phyloP scores from a whole-genome alignment of 2,888 invertebrate species.

The Chromoteleia sp. region DNA sequence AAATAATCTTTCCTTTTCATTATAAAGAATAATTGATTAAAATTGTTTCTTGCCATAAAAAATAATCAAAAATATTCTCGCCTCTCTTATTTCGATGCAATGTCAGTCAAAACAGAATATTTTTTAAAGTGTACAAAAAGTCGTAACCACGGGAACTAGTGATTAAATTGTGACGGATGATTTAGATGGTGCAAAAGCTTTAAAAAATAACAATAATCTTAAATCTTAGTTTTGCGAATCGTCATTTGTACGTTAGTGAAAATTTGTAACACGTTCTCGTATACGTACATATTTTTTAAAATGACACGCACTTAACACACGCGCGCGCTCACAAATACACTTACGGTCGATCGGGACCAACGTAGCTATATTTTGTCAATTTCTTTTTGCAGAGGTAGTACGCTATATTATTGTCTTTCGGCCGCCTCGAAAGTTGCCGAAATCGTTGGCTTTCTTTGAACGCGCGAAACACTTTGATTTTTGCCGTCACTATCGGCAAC shows the following conservation, averaged over 20 bases:
- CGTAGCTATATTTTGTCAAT: constrained; percentile 62
- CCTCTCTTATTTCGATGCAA: constrained; percentile 27
- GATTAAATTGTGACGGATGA: constrained; percentile 10
- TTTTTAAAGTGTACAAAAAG: constrained; percentile 57
- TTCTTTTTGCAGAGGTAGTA: constrained; percentile 70
- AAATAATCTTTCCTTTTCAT: too few relatives aligned
- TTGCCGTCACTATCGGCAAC: too few relatives aligned
- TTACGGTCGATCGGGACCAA: constrained; percentile 55
- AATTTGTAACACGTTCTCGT: constrained; percentile 40
- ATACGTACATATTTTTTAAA: constrained; percentile 50
- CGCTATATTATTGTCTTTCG: constrained; percentile 67
- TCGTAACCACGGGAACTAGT: constrained; percentile 3
- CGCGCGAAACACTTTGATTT: constrained; percentile 29
- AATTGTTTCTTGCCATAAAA: constrained; percentile 1
- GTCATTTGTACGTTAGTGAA: constrained; percentile 20
- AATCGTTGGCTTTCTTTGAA: constrained; percentile 52
- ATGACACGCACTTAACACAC: constrained; percentile 65
- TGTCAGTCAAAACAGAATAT: constrained; percentile 62
- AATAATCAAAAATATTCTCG: neutral
- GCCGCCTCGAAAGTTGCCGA: constrained; percentile 66
- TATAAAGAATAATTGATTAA: neutral
- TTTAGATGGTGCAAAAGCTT: neutral
- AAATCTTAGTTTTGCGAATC: constrained; percentile 33
- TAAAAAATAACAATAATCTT: neutral
- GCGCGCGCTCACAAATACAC: constrained; percentile 71